Evolutionary conservation across 2,888 invertebrate genomes (phyloP).

Genomic region (Melanophora roralis): DNA sequence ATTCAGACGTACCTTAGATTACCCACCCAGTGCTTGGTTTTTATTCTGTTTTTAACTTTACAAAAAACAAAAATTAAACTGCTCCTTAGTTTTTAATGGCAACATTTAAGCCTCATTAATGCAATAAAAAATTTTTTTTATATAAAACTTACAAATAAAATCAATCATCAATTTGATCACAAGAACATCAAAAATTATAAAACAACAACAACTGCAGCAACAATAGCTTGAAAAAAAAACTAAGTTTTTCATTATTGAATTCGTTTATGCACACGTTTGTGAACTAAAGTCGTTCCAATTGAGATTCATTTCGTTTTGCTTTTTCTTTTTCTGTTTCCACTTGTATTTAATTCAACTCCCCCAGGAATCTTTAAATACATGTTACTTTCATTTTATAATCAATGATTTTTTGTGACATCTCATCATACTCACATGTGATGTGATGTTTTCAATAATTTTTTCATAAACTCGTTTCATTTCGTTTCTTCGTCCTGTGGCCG

Average conservation of each 20-base stretch:
- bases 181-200: constrained; percentile 27
- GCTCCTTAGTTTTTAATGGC: constrained; percentile 61
- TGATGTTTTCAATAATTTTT: constrained; percentile 15
- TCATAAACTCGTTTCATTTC: not conserved
- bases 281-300: constrained; percentile 39
- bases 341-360: constrained; percentile 60
- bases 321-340: constrained; percentile 42
- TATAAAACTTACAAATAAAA: constrained; percentile 29
- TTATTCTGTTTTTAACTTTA: constrained; percentile 3
- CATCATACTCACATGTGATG: constrained; percentile 48
- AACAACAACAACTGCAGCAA: not conserved
- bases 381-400: constrained; percentile 62
- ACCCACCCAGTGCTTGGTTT: constrained; percentile 24
- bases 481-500: not conserved
- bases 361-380: constrained; percentile 63
- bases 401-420: constrained; percentile 53
- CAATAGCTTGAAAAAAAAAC: not conserved
- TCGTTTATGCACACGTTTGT: constrained; percentile 48
- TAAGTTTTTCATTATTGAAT: constrained; percentile 43
- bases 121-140: constrained; percentile 57
- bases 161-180: constrained; percentile 38
- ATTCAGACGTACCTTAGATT: constrained; percentile 3
- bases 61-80: constrained; percentile 50
- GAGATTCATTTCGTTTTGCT: constrained; percentile 9
- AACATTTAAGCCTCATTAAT: constrained; percentile 65